Base-by-base conservation (phyloP, 2,888 invertebrate genomes). In the Tortrix viridana region DNA sequence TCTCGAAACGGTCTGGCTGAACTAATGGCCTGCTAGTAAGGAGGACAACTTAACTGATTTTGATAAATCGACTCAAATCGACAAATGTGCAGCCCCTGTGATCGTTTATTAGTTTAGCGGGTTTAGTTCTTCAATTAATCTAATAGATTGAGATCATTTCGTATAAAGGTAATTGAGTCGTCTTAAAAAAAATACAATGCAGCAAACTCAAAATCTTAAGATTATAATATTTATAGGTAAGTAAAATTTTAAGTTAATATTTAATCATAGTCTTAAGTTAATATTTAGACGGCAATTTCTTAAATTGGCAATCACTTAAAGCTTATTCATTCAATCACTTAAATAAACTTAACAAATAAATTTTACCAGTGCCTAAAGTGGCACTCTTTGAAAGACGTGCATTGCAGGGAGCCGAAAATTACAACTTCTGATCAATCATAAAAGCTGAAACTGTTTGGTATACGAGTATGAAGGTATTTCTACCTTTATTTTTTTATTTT, bases 1-100 rank as follows among this genome's bases (percentile, higher is more conserved):
- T 67, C 67, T 63, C 41, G 7, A 38, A 49, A 44, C 50, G 60
- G 54, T 37, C 54, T 46, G 38, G 53, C 23, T 14, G 16, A 19
- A 65, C 62, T 67, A 65, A 67, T 67, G 57, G 46, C 9, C 26
- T 6, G 60, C 59, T 47, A 38, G 48, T 67, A 60, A 54, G 65
- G 59, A 61, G 60, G 65, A 66, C 60, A 67, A 59, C 59, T 65
- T 67, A 69, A 67, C 67, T 67, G 67, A 69, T 69, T 67, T 66
- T 63, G 67, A 69, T 65, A 60, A 61, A 69, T 65, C 65, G 62
- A 38, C 23, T 43, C 12, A 18, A 54, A 52, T 41, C 54, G 54
- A 66, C 54, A 48, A 66, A 65, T 60, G 49, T 44, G 50, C 48
- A 55, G 52, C 18, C 5, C 3, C 43, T 37, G 55, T 23, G 49